These are phyloP conservation scores for Arctia plantaginis DNA, from an alignment of 2,888 invertebrate species.

Conservation along the genomic window DNA sequence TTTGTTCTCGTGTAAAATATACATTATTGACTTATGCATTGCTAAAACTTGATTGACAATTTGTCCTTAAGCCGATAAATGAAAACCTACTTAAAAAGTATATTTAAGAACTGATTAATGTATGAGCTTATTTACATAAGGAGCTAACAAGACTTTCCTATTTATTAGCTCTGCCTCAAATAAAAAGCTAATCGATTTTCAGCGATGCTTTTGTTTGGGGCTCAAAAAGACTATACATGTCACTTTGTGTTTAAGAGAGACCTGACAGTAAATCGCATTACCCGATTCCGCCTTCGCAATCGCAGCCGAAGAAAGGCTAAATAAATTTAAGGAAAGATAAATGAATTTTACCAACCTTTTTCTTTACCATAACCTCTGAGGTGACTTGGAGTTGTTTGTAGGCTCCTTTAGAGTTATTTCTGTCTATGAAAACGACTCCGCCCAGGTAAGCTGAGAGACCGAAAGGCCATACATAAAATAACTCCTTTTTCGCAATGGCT, in stretches of 20 bases:
- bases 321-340: too few relatives aligned
- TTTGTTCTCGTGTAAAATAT: too few relatives aligned
- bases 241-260: constrained; percentile 33
- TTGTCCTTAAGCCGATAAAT: neutral
- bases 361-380: constrained; percentile 79
- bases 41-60: too few relatives aligned
- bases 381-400: constrained; percentile 79
- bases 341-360: constrained; percentile 63
- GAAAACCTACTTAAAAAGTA: neutral
- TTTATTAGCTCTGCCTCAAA: constrained; percentile 14
- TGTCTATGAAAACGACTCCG: constrained; percentile 88
- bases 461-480: constrained; percentile 88
- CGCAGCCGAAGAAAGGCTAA: constrained; percentile 19
- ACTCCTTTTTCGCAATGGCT: constrained; percentile 87
- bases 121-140: neutral
- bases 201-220: constrained; percentile 31
- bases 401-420: constrained; percentile 85
- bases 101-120: neutral
- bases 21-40: too few relatives aligned
- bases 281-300: constrained; percentile 26
- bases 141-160: neutral
- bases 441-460: constrained; percentile 88
- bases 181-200: constrained; percentile 20
- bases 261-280: constrained; percentile 40
- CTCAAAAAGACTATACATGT: constrained; percentile 29